Percentiles rank a stretch among this genome's conserved stretches.
These are phyloP conservation scores for Hydropotes inermis DNA, from an alignment of 2,113 vertebrate genomes.

Conservation along the genomic window DNA sequence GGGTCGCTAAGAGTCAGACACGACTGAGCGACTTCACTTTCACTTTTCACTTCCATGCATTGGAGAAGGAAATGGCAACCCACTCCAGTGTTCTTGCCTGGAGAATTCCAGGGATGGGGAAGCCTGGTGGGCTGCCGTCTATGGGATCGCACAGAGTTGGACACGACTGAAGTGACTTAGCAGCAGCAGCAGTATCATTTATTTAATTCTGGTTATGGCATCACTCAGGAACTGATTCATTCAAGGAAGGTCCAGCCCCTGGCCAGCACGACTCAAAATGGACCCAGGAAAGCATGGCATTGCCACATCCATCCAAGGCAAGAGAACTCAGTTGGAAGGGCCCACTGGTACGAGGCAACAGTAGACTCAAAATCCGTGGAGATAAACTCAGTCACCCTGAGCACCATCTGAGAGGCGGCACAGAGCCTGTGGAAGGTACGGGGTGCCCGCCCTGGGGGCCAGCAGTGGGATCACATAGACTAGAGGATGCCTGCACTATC, in stretches of 20 bases:
- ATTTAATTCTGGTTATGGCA: not conserved
- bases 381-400: not conserved
- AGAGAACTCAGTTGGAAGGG: not conserved
- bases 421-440: not conserved
- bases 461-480: not conserved
- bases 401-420: not conserved
- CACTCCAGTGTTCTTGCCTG: too few relatives aligned
- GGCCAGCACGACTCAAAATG: not conserved
- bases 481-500: not conserved
- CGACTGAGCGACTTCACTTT: not conserved
- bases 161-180: not conserved
- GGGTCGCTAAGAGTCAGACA: fast-evolving
- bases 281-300: not conserved
- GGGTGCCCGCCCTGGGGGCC: not conserved
- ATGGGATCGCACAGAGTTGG: not conserved
- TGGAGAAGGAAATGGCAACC: not conserved
- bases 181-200: not conserved
- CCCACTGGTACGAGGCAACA: not conserved
- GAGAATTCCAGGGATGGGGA: too few relatives aligned
- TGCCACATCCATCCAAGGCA: not conserved
- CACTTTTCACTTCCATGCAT: too few relatives aligned
- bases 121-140: not conserved
- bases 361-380: not conserved
- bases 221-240: not conserved
- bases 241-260: not conserved